Conservation (phyloP, 2,113 vertebrate species). For the Corythaeola cristata region DNA sequence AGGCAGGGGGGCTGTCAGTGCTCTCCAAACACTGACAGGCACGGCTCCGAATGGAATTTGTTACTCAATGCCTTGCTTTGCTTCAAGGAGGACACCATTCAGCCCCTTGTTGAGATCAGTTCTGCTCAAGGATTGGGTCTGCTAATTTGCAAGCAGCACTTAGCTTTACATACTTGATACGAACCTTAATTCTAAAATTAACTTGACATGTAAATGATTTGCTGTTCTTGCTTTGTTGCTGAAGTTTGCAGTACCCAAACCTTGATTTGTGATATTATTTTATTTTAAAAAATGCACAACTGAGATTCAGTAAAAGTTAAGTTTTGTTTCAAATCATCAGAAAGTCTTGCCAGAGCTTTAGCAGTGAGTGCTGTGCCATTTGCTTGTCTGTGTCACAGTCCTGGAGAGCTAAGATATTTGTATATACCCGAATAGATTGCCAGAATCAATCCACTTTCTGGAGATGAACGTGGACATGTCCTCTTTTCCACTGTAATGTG, state of each 20-base stretch:
- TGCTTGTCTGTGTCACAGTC: slow-evolving; percentile 16
- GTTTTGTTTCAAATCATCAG: neutral
- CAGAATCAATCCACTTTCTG: slow-evolving; percentile 59
- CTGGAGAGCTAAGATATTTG: slow-evolving; percentile 35
- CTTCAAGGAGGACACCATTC: neutral
- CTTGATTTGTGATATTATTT: neutral
- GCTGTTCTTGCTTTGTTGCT: neutral
- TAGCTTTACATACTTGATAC: neutral
- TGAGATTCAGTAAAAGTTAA: neutral
- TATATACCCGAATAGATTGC: slow-evolving; percentile 52
- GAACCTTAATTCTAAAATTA: neutral
- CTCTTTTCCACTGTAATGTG: slow-evolving; percentile 57
- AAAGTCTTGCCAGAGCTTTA: neutral
- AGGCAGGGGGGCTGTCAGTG: neutral
- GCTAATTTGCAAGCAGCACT: neutral
- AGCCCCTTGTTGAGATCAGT: neutral
- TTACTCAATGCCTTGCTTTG: neutral
- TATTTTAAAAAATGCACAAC: neutral
- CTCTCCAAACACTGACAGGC: neutral
- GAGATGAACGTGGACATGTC: slow-evolving; percentile 56
- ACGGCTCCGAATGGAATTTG: neutral
- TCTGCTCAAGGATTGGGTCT: neutral
- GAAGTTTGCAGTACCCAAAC: neutral
- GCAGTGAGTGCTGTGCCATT: neutral
- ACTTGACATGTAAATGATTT: neutral